Evolutionary conservation across 2,113 vertebrate genomes (phyloP).

Genomic region (Malurus cyaneus): DNA sequence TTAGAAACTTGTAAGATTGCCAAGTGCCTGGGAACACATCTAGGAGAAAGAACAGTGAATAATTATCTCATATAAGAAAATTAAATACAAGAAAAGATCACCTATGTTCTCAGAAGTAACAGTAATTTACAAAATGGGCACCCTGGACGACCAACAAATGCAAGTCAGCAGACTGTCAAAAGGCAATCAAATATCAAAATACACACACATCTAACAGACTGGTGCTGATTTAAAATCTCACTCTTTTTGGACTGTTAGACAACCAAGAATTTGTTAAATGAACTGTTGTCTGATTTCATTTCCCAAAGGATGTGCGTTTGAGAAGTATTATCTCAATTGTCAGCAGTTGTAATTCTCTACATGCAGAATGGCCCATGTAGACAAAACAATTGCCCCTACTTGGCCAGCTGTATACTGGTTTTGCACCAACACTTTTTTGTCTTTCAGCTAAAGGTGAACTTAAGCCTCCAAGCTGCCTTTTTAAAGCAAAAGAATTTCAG

Average conservation of each 20-base stretch:
- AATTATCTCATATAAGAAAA: background rate
- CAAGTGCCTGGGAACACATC: background rate
- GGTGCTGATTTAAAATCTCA: background rate
- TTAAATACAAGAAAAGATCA: background rate
- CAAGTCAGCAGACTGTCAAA: background rate
- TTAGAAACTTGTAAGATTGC: background rate
- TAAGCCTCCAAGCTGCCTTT: background rate
- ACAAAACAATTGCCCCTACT: background rate
- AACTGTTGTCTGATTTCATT: background rate
- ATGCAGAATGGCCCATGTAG: background rate
- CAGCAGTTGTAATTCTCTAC: background rate
- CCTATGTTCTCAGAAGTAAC: background rate
- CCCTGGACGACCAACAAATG: background rate
- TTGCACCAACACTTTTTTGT: background rate
- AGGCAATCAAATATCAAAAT: background rate
- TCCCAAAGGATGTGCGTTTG: background rate
- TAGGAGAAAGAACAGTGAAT: background rate
- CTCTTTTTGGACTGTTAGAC: background rate
- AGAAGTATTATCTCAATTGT: background rate
- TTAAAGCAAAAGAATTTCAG: background rate
- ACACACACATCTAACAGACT: background rate
- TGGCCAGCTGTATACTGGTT: background rate
- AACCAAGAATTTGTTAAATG: background rate
- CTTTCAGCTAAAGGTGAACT: background rate
- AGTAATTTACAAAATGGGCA: background rate